Evolutionary conservation across 2,888 invertebrate species (phyloP).

Genomic region (Marronus borbonicus): DNA sequence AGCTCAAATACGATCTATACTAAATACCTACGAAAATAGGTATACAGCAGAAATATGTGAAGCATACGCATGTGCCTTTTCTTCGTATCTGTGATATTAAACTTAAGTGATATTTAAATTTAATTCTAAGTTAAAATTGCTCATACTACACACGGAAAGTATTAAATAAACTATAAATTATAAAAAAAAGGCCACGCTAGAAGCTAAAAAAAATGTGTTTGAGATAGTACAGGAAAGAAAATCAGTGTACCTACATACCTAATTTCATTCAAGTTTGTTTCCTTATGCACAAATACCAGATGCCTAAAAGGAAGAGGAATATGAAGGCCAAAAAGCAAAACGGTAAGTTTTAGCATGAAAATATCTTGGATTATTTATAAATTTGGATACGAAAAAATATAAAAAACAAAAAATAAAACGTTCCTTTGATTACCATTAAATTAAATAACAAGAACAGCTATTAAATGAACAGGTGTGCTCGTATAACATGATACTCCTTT

Average conservation of each 20-base stretch:
- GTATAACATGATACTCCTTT: too few relatives aligned
- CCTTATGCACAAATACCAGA: slow-evolving; percentile 51
- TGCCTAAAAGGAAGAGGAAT: slow-evolving; percentile 62
- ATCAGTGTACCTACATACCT: neutral
- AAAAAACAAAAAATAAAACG: too few relatives aligned
- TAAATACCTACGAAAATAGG: neutral
- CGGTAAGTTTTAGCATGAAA: slow-evolving; percentile 58
- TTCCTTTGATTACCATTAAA: too few relatives aligned
- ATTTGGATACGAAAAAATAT: too few relatives aligned
- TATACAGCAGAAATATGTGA: slow-evolving; percentile 31
- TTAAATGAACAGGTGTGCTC: too few relatives aligned
- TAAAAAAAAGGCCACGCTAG: too few relatives aligned
- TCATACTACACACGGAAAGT: neutral
- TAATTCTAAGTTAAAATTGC: slow-evolving; percentile 12
- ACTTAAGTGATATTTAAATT: slow-evolving; percentile 32
- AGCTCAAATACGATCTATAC: too few relatives aligned
- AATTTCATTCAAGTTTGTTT: neutral
- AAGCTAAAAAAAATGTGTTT: slow-evolving; percentile 3
- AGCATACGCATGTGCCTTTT: slow-evolving; percentile 39
- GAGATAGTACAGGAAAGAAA: neutral
- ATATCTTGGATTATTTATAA: too few relatives aligned
- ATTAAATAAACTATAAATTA: neutral
- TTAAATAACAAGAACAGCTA: too few relatives aligned
- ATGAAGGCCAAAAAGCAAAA: slow-evolving; percentile 64
- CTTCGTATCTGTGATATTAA: slow-evolving; percentile 52